Conservation (phyloP, 2,888 invertebrate genomes). For the Plemyria rubiginata region DNA sequence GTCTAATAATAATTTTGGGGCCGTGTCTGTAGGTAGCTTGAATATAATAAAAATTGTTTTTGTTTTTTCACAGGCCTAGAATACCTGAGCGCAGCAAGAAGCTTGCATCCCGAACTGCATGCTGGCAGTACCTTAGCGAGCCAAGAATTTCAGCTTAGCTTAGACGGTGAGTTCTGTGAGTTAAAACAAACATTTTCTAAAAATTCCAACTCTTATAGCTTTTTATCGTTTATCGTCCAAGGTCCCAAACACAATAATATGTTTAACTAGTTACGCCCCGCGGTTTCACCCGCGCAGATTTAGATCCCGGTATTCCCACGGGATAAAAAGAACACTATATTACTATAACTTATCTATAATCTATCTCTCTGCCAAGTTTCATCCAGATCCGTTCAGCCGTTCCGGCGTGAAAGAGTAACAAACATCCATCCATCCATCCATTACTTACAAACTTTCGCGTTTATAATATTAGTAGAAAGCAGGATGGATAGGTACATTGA, state of each 20-base stretch:
- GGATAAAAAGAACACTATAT: too few species aligned
- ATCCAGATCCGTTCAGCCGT: too few species aligned
- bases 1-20: background rate
- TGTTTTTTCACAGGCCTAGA: conserved; percentile 73
- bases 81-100: conserved; percentile 78
- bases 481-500: too few species aligned
- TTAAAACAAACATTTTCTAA: conserved; percentile 14
- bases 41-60: background rate
- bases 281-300: too few species aligned
- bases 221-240: background rate
- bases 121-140: conserved; percentile 90
- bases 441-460: too few species aligned
- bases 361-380: too few species aligned
- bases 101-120: conserved; percentile 86
- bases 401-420: too few species aligned
- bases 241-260: background rate
- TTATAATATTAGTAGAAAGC: too few species aligned
- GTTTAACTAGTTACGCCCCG: too few species aligned
- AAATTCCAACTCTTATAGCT: background rate
- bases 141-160: conserved; percentile 94
- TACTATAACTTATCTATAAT: too few species aligned
- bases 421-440: too few species aligned
- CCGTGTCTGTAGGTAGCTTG: background rate
- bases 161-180: conserved; percentile 89
- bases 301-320: too few species aligned